These are phyloP conservation scores for Galeopterus variegatus DNA, from an alignment of 2,113 vertebrate genomes.

Conservation along the genomic window DNA sequence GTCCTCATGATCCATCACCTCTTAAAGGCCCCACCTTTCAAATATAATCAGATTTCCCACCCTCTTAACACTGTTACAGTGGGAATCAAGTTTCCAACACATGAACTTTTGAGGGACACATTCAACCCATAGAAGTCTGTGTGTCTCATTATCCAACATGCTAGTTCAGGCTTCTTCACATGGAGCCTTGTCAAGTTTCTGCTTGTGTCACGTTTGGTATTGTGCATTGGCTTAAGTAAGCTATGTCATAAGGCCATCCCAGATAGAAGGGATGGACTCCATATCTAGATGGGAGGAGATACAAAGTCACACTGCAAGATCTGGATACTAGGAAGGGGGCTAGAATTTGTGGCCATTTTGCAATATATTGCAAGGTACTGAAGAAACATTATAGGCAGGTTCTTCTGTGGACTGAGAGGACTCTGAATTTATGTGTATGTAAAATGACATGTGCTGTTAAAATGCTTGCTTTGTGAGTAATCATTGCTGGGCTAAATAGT, in stretches of 20 bases:
- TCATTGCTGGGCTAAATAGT: neutral
- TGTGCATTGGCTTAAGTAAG: neutral
- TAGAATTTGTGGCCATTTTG: neutral
- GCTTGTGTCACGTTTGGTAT: neutral
- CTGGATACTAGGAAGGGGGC: neutral
- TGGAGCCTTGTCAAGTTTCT: neutral
- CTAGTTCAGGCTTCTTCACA: neutral
- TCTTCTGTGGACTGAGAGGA: neutral
- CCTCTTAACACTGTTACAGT: too few species aligned
- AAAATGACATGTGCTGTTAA: slow-evolving; percentile 31
- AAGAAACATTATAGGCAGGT: neutral
- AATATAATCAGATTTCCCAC: too few species aligned
- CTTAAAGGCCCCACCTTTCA: too few species aligned
- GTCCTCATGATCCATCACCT: too few species aligned
- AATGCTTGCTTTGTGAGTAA: slow-evolving; percentile 60
- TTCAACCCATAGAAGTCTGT: neutral
- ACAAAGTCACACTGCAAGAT: neutral
- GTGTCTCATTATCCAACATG: slow-evolving; percentile 22
- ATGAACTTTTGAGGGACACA: too few species aligned
- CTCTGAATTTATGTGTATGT: slow-evolving; percentile 2
- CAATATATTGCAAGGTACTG: neutral
- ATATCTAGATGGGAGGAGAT: neutral
- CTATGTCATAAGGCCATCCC: neutral
- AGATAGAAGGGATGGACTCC: neutral
- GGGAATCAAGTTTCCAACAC: too few species aligned